Base-by-base conservation (phyloP, 1,140 invertebrate genomes). In the Gryon sp. region DNA sequence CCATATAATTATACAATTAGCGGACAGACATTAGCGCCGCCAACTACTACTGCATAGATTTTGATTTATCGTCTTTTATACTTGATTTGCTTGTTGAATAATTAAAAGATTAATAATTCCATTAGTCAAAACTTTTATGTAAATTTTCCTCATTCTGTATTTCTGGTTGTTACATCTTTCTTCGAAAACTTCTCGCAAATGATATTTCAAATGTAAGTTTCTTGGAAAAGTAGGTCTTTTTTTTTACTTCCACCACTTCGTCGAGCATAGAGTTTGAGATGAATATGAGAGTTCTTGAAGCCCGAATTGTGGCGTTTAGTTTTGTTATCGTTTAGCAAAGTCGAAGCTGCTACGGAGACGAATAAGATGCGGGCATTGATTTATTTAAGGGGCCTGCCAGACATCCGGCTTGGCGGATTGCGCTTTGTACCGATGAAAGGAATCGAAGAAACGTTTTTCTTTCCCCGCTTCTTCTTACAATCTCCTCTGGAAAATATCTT, bases 1-100 rank as follows among this genome's bases (percentile, higher is more conserved):
- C 82, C 80, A 83, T 86, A 84, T 87, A 88, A 89, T 89, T 89
- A 89, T 82, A 82, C 84, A 88, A 87, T 89, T 89, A 88, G 83
- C 80, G 57, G 63, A 70, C 78, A 69, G 57, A 76, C 81, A 83
- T 82, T 86, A 86, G 82, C 81, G 79, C 76, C 81, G 83, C 65
- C 82, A 85, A 87, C 84, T 87, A 80, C 84, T 87, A 80, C 80
- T 86, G 55, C 48, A 45, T 62, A 32, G 55, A 62, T 62, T 55
- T 63, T 72, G 68, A 72, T 72, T 72, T 62, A 72, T 72, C 48
- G 55, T 24, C 57, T 22, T 53, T 30, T 57, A 45, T 48, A 34
- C 46, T 16, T 20, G n/a, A n/a, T 28, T 50, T 60, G 46, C 20
- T 45, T 30, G 19, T 52, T 4, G 34, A 59, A 52, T 26, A 36